Evolutionary conservation across 2,888 invertebrate species (phyloP).

Genomic region (Stenodera caucasica): DNA sequence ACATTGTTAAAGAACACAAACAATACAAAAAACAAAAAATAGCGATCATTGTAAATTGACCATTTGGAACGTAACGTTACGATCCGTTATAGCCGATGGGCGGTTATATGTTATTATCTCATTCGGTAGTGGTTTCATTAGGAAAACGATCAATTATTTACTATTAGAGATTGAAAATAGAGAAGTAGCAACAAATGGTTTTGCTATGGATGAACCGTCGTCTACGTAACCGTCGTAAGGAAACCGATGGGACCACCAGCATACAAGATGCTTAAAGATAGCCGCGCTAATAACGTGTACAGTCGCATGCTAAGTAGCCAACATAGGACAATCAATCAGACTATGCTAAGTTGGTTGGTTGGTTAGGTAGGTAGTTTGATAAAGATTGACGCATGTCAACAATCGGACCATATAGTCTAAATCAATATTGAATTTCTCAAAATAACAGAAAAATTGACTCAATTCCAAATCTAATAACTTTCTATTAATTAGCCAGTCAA

Average conservation of each 20-base stretch:
- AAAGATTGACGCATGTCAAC: too few species aligned
- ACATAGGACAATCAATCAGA: constrained; percentile 50
- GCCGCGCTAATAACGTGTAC: constrained; percentile 51
- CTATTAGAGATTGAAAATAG: constrained; percentile 29
- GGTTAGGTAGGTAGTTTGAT: too few species aligned
- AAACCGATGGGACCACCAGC: constrained; percentile 49
- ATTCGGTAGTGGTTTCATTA: constrained; percentile 31
- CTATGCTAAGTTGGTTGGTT: too few species aligned
- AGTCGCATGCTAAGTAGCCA: constrained; percentile 50
- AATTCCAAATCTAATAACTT: too few species aligned
- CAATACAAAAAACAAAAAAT: too few species aligned
- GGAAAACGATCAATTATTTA: constrained; percentile 34
- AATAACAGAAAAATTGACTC: too few species aligned
- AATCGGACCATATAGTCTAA: too few species aligned
- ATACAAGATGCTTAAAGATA: constrained; percentile 49
- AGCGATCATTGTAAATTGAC: not conserved
- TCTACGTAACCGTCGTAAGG: constrained; percentile 8
- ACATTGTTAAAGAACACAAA: not conserved
- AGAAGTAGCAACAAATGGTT: constrained; percentile 6
- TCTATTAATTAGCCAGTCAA: too few species aligned
- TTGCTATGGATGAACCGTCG: constrained; percentile 13
- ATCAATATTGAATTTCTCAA: too few species aligned
- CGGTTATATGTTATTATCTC: constrained; percentile 24
- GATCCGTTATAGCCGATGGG: constrained; percentile 22
- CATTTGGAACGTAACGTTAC: not conserved